phyloP scores from a whole-genome alignment of 2,797 vertebrate genomes.

The Benthosema pterotum region DNA sequence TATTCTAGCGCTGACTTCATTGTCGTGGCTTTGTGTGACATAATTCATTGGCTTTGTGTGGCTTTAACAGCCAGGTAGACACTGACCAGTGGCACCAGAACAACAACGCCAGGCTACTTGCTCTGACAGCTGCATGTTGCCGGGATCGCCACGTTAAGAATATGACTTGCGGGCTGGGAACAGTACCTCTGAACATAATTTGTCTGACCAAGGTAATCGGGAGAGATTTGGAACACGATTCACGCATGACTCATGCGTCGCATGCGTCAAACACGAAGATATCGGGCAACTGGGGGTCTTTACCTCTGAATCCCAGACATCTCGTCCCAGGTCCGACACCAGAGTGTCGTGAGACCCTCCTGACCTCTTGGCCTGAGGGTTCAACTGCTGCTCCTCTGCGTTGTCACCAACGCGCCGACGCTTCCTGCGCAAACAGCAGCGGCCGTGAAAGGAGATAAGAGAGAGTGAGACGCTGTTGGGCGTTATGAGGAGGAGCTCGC shows the following conservation, averaged over 20 bases:
- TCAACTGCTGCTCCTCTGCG: conserved; percentile 82
- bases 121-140: neutral
- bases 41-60: neutral
- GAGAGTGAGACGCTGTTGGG: conserved; percentile 3
- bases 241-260: no score
- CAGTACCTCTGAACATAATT: neutral
- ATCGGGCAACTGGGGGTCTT: conserved; percentile 12
- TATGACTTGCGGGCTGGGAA: neutral
- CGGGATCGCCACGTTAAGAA: neutral
- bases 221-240: neutral
- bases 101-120: neutral
- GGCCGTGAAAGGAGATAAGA: conserved; percentile 10
- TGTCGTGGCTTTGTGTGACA: neutral
- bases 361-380: conserved; percentile 88
- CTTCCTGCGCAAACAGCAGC: conserved; percentile 77
- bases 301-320: conserved; percentile 82
- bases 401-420: conserved; percentile 87
- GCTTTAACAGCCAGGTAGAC: conserved; percentile 2
- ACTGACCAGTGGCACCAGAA: conserved; percentile 11
- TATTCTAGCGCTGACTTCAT: neutral
- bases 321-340: conserved; percentile 71
- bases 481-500: neutral
- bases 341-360: conserved; percentile 74
- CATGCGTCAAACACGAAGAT: neutral
- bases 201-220: neutral